Evolutionary conservation across 1,140 invertebrate species (phyloP).

Genomic region (Gonioctena quinquepunctata): DNA sequence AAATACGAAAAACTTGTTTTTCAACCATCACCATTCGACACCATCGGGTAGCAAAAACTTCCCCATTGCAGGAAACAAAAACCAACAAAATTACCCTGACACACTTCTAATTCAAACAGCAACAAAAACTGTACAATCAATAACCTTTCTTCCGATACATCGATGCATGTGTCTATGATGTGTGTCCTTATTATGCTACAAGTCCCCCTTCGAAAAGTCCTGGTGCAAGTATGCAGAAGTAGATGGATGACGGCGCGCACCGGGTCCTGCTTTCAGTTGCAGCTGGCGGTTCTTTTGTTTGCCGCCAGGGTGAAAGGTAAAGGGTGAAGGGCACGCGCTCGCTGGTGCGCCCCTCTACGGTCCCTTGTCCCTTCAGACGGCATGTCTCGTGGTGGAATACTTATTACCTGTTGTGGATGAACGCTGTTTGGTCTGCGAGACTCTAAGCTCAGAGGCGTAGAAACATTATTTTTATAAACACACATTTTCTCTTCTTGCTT

Average conservation of each 20-base stretch:
- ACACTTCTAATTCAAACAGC: not conserved
- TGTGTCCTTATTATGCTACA: not conserved
- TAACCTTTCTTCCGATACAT: not conserved
- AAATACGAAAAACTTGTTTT: no score
- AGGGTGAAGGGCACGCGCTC: constrained; percentile 35
- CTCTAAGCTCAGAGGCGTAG: not conserved
- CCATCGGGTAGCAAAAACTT: no score
- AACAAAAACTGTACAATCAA: constrained; percentile 6
- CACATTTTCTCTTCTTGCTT: no score
- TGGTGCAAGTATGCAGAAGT: constrained; percentile 13
- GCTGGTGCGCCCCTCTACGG: not conserved
- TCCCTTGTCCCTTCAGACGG: not conserved
- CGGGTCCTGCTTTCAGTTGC: constrained; percentile 4
- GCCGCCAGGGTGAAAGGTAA: constrained; percentile 34
- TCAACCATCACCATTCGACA: no score
- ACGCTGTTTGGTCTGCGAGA: not conserved
- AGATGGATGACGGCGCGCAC: not conserved
- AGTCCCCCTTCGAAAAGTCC: not conserved
- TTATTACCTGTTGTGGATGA: not conserved
- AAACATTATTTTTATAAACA: no score
- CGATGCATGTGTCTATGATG: constrained; percentile 1
- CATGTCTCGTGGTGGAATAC: constrained; percentile 25
- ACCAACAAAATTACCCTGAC: no score
- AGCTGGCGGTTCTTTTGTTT: constrained; percentile 33
- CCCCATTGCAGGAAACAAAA: no score